Evolutionary conservation across 2,888 invertebrate species (phyloP), one percentile per base, ranked within the genome.

Genomic region (Phorcus lineatus): DNA sequence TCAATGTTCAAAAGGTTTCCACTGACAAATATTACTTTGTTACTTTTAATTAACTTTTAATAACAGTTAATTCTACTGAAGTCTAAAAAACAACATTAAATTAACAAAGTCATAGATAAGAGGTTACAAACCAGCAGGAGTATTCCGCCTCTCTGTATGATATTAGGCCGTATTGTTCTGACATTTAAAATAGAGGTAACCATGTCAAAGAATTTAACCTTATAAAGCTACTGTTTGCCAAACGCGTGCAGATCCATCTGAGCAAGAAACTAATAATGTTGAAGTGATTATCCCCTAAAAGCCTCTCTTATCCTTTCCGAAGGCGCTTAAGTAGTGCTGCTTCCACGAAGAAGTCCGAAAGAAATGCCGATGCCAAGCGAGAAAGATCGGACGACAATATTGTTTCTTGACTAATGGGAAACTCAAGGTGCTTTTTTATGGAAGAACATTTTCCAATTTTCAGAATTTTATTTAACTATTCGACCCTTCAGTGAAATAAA

Each of bases 241-340:
- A 62, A 62, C 62, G 62, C 24, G 62, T 24, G 28, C 62, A 28
- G 62, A 28, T 28, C 62, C 62, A 62, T 28, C 28, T 62, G 24
- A 62, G 62, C 62, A 62, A 62, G 62, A 62, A 62, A 62, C 62
- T 62, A 62, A 62, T 62, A 62, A 62, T 62, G 62, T 62, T 62
- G 62, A 28, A 62, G 62, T 62, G 28, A 62, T 62, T 62, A 62
- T 62, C 28, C 62, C 62, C 62, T 62, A 62, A 62, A 62, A 62
- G 62, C 62, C 28, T 62, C 62, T 24, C 62, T 62, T 62, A 62
- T 62, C 28, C 62, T 62, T 7, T 24, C 62, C 28, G 62, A 24
- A 62, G 62, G 62, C 62, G 9, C 28, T 62, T 28, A 62, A 62
- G 28, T 24, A 24, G 62, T 24, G 28, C 24, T 62, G 28, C 22